phyloP scores from a whole-genome alignment of 2,797 vertebrate genomes.

The Miichthys miiuy region DNA sequence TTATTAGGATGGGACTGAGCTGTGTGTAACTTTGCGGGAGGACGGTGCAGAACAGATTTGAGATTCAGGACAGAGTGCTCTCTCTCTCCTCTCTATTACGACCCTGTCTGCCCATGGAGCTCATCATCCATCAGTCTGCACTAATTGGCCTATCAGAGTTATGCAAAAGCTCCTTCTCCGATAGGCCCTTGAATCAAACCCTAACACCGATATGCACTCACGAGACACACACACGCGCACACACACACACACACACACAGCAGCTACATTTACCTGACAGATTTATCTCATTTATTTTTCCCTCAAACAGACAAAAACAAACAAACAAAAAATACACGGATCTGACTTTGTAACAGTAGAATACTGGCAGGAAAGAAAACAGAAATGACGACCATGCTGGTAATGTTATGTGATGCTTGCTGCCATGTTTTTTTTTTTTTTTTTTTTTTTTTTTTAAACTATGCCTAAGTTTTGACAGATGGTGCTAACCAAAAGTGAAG shows the following conservation, averaged over 20 bases:
- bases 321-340: background rate
- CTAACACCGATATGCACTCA: constrained; percentile 39
- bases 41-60: constrained; percentile 56
- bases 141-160: constrained; percentile 80
- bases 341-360: background rate
- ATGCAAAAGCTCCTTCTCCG: constrained; percentile 67
- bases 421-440: too few relatives aligned
- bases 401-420: background rate
- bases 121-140: constrained; percentile 78
- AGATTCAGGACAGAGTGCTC: constrained; percentile 67
- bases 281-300: constrained; percentile 38
- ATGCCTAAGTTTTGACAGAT: constrained; percentile 11
- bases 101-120: constrained; percentile 63
- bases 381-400: background rate
- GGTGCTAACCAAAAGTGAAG: constrained; percentile 17
- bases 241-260: constrained; percentile 14
- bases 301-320: background rate
- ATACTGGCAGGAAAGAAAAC: constrained; percentile 7
- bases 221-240: constrained; percentile 13
- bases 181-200: constrained; percentile 64
- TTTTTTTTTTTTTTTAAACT: background rate
- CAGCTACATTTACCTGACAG: constrained; percentile 22
- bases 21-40: constrained; percentile 39
- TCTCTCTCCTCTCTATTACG: constrained; percentile 60
- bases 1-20: constrained; percentile 45